A percentile compares a stretch with the other conserved stretches of the same genome.
phyloP scores from a whole-genome alignment of 2,113 vertebrate genomes.

The Coryphaenoides rupestris region DNA sequence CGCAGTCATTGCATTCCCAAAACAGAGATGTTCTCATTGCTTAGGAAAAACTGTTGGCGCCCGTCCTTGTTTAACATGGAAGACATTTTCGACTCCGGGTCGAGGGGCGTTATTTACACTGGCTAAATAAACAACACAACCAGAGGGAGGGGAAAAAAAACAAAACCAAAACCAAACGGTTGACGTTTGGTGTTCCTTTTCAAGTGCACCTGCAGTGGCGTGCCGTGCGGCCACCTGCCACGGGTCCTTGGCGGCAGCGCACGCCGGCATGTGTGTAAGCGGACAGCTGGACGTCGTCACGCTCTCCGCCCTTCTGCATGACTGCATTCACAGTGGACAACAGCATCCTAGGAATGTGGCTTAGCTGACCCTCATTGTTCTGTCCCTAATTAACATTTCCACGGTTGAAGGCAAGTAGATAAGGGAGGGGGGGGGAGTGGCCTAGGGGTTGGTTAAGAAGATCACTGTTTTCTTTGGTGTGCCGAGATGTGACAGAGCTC shows the following conservation, averaged over 20 bases:
- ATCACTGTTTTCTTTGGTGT: constrained; percentile 9
- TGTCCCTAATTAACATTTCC: constrained; percentile 37
- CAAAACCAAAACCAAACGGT: no score
- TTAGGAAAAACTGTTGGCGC: not conserved
- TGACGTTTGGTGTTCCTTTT: not conserved
- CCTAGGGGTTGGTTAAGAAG: constrained; percentile 12
- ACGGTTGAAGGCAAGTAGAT: constrained; percentile 1
- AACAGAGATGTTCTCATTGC: constrained; percentile 7
- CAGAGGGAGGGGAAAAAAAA: no score
- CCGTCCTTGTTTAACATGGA: no score
- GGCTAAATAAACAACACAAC: no score
- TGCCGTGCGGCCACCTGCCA: not conserved
- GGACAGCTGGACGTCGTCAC: constrained; percentile 44
- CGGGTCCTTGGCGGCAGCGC: not conserved
- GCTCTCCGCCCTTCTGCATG: constrained; percentile 60
- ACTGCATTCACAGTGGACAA: constrained; percentile 52
- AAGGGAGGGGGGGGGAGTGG: constrained; percentile 7
- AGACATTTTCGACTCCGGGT: no score
- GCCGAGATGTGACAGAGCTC: constrained; percentile 10
- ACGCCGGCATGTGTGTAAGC: constrained; percentile 21
- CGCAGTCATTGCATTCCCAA: constrained; percentile 1
- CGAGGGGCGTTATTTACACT: no score
- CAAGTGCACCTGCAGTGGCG: constrained; percentile 11
- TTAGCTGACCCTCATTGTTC: constrained; percentile 35
- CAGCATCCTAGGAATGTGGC: constrained; percentile 56